phyloP scores from a whole-genome alignment of 1,140 invertebrate species.

The Drosophila santomea region DNA sequence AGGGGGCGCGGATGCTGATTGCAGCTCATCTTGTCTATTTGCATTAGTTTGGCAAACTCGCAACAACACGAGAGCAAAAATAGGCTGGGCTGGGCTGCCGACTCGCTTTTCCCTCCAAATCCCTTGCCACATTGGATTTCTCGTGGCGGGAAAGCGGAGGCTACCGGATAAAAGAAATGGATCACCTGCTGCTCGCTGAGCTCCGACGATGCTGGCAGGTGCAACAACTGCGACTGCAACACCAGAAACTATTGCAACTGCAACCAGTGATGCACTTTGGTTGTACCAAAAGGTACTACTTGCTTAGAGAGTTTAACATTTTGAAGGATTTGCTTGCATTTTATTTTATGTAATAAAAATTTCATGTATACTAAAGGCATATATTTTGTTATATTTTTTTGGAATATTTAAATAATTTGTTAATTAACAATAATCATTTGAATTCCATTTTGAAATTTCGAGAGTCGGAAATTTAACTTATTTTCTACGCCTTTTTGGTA shows the following conservation, averaged over 20 bases:
- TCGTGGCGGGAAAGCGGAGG: slow-evolving; percentile 39
- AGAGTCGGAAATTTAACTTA: no score
- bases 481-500: no score
- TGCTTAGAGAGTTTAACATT: neutral
- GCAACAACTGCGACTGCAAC: slow-evolving; percentile 61
- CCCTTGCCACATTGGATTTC: slow-evolving; percentile 15
- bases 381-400: neutral
- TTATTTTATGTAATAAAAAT: no score
- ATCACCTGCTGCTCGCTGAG: slow-evolving; percentile 74
- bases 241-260: slow-evolving; percentile 11
- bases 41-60: slow-evolving; percentile 74
- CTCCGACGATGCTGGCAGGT: slow-evolving; percentile 66
- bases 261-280: slow-evolving; percentile 1
- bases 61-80: slow-evolving; percentile 51
- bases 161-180: slow-evolving; percentile 82
- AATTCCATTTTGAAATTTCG: neutral
- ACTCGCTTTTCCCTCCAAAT: slow-evolving; percentile 34
- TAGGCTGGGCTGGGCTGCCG: slow-evolving; percentile 44
- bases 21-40: slow-evolving; percentile 73
- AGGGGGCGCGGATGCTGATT: slow-evolving; percentile 9
- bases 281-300: neutral
- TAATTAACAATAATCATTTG: no score
- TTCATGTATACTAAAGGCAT: neutral
- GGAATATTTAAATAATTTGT: no score
- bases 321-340: no score